Percentiles rank a stretch among this genome's conserved stretches.
Evolutionary conservation across 1,140 invertebrate species (phyloP).

Genomic region (Zaprionus vittiger): DNA sequence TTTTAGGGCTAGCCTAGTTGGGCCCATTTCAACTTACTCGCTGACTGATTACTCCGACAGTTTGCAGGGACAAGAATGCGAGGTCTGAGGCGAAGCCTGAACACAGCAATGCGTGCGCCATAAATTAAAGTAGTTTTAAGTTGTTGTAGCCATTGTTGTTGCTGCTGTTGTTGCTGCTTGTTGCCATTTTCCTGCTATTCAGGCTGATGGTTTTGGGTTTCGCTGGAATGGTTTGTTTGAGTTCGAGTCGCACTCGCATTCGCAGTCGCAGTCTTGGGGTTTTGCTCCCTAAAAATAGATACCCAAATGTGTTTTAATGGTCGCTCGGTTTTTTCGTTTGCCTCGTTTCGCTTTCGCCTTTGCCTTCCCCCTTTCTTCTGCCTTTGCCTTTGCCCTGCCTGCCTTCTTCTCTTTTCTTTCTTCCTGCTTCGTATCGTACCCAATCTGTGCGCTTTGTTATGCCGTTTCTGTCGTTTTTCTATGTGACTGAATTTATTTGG

Average conservation of each 20-base stretch:
- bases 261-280: slow-evolving; percentile 19
- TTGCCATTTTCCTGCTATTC: slow-evolving; percentile 27
- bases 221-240: slow-evolving; percentile 45
- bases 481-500: slow-evolving; percentile 80
- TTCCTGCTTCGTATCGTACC: slow-evolving; percentile 28
- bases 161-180: slow-evolving; percentile 36
- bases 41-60: slow-evolving; percentile 72
- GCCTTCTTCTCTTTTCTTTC: slow-evolving; percentile 24
- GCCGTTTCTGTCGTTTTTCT: slow-evolving; percentile 78
- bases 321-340: slow-evolving; percentile 60
- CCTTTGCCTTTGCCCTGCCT: too few relatives aligned
- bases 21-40: slow-evolving; percentile 47
- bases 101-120: slow-evolving; percentile 78
- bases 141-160: slow-evolving; percentile 23
- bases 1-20: background rate
- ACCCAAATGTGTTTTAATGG: slow-evolving; percentile 83
- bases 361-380: slow-evolving; percentile 37
- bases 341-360: slow-evolving; percentile 44
- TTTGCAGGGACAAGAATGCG: slow-evolving; percentile 26
- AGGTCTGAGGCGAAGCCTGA: slow-evolving; percentile 41
- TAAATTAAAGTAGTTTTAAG: slow-evolving; percentile 82
- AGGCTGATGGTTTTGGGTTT: slow-evolving; percentile 41
- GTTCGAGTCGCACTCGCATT: slow-evolving; percentile 23
- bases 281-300: slow-evolving; percentile 77
- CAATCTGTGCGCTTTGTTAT: slow-evolving; percentile 80